Evolutionary conservation across 2,113 vertebrate species (phyloP), one percentile per base, ranked within the genome.

Genomic region (Sebastes schlegelii): DNA sequence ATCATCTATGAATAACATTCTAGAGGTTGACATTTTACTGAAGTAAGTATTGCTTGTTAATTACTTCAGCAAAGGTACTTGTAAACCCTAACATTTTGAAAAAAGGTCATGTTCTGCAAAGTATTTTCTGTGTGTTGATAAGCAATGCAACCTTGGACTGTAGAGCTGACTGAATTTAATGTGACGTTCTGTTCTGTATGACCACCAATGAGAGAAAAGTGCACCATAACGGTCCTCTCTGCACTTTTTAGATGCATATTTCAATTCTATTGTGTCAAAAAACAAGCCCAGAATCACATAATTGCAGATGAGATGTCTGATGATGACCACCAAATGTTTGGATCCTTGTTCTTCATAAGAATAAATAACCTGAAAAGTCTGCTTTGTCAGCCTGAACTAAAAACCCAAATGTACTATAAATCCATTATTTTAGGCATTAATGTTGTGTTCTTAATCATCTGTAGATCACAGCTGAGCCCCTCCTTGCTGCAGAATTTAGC

Each of bases 401-500:
- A 51, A 8, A 48, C 8, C 2, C 0, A 10, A n/a, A 74, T 12
- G n/a, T 49, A 8, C 16, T n/a, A 8, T 6, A 40, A 46, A 42
- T 5, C 2, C 1, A 11, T 21, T 40, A 11, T 54, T 67, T 48
- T n/a, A 54, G 12, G 40, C 4, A 4, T 46, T 34, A 34, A 14
- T 43, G 1, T 21, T 49, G 26, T 26, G 3, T 60, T 80, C 55
- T 26, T 34, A 49, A 83, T 61, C 34, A 83, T 61, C 34, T 79
- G 70, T 11, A 68, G 7, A 42, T 54, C 17, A 21, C 42, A 74
- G 40, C 12, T 26, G 45, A 61, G 84, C 84, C 83, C 84, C 85
- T 90, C 84, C 80, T 74, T 84, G 79, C 74, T 84, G 91, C 87
- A 88, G 79, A 57, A 76, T 83, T 73, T 62, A 65, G 62, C 84